A percentile compares a stretch with the other conserved stretches of the same genome.
Evolutionary conservation across 2,113 vertebrate genomes (phyloP).

Genomic region (Aegithalos caudatus): DNA sequence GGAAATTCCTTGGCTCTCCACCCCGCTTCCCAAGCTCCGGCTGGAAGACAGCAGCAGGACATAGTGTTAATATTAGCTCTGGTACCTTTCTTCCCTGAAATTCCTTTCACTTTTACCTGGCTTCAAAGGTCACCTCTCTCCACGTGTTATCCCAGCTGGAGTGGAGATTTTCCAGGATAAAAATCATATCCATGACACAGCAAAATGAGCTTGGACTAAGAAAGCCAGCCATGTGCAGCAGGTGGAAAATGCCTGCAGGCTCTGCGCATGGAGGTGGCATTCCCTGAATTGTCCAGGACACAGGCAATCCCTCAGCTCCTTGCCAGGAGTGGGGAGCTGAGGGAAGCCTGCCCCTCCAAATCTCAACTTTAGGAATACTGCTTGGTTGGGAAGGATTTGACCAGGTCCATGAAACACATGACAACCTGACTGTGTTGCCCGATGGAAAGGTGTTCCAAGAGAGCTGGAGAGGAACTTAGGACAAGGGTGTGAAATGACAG

Average conservation of each 20-base stretch:
- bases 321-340: not conserved
- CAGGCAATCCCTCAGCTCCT: not conserved
- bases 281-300: not conserved
- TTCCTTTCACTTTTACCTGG: conserved; percentile 38
- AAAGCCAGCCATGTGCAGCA: not conserved
- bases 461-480: not conserved
- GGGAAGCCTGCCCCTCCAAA: not conserved
- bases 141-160: not conserved
- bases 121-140: not conserved
- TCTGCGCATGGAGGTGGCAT: not conserved
- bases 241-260: not conserved
- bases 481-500: not conserved
- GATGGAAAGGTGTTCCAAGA: not conserved
- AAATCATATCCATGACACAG: not conserved
- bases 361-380: not conserved
- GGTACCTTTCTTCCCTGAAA: not conserved
- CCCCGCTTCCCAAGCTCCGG: not conserved
- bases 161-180: not conserved
- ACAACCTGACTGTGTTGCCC: not conserved
- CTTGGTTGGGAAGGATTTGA: not conserved
- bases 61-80: not conserved
- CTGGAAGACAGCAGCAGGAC: not conserved
- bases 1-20: conserved; percentile 57
- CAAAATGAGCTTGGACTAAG: not conserved
- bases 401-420: not conserved